Percentiles rank a stretch among this genome's conserved stretches.
Evolutionary conservation across 2,113 vertebrate species (phyloP).

Genomic region (Excalfactoria chinensis): DNA sequence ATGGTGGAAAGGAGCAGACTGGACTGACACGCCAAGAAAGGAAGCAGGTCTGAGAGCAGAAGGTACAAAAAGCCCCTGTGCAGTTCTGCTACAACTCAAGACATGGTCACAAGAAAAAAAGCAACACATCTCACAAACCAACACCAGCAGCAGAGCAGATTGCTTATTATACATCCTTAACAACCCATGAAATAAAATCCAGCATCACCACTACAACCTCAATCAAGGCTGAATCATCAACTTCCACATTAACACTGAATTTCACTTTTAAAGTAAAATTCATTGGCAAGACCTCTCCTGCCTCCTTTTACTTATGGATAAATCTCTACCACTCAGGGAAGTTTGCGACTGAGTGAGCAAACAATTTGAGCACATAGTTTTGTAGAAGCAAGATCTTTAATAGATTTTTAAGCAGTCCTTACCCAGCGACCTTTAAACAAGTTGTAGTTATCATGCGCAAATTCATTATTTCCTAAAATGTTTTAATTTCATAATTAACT

Average conservation of each 20-base stretch:
- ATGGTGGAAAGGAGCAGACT: rapidly evolving
- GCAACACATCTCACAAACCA: background rate
- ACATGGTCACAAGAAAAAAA: background rate
- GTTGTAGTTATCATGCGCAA: background rate
- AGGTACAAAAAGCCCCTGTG: rapidly evolving
- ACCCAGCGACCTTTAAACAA: constrained; percentile 31
- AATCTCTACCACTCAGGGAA: background rate
- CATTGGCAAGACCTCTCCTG: background rate
- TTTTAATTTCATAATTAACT: constrained; percentile 47
- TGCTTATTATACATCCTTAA: background rate
- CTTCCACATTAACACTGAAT: background rate
- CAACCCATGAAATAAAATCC: background rate
- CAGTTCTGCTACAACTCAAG: background rate
- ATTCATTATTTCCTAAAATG: constrained; percentile 58
- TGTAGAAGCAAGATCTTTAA: background rate
- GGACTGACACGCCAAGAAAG: rapidly evolving
- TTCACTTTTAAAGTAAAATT: background rate
- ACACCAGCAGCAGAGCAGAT: background rate
- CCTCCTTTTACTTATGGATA: background rate
- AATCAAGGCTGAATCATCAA: background rate
- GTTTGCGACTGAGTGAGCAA: background rate
- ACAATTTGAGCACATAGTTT: background rate
- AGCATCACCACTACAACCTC: background rate
- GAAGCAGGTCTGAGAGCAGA: background rate
- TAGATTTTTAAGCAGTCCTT: constrained; percentile 18